Conservation (phyloP, 2,888 invertebrate species). For the Morpho helenor region DNA sequence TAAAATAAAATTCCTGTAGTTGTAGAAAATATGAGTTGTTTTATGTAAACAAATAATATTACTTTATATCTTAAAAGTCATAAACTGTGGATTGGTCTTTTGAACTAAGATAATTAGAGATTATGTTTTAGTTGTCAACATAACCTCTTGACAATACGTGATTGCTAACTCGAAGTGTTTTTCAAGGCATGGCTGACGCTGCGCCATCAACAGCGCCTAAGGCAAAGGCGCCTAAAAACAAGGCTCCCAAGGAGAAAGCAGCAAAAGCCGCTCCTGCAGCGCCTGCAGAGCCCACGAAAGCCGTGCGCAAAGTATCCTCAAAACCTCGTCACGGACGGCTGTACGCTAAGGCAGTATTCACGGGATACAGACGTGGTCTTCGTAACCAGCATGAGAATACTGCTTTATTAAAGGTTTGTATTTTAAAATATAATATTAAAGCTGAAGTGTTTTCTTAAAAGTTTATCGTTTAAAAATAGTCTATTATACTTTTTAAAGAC, state of each 20-base stretch:
- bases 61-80: constrained; percentile 18
- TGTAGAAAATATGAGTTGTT: constrained; percentile 17
- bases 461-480: too few species aligned
- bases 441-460: neutral
- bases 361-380: constrained; percentile 96
- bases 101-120: constrained; percentile 49
- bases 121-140: constrained; percentile 64
- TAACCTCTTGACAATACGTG: constrained; percentile 52
- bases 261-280: constrained; percentile 76
- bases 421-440: constrained; percentile 1
- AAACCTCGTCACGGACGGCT: constrained; percentile 88
- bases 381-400: constrained; percentile 99
- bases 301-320: constrained; percentile 69
- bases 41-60: neutral
- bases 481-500: too few species aligned
- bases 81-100: constrained; percentile 41
- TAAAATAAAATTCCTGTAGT: constrained; percentile 27
- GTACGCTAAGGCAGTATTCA: constrained; percentile 98
- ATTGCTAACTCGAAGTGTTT: constrained; percentile 37
- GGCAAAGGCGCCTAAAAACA: constrained; percentile 77
- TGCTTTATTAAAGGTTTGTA: constrained; percentile 88
- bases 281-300: constrained; percentile 74
- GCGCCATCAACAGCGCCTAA: constrained; percentile 74
- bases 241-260: constrained; percentile 78
- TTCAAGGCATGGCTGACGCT: constrained; percentile 81